These are phyloP conservation scores for Leptinotarsa haldemani DNA, from an alignment of 2,888 invertebrate species.

Conservation along the genomic window DNA sequence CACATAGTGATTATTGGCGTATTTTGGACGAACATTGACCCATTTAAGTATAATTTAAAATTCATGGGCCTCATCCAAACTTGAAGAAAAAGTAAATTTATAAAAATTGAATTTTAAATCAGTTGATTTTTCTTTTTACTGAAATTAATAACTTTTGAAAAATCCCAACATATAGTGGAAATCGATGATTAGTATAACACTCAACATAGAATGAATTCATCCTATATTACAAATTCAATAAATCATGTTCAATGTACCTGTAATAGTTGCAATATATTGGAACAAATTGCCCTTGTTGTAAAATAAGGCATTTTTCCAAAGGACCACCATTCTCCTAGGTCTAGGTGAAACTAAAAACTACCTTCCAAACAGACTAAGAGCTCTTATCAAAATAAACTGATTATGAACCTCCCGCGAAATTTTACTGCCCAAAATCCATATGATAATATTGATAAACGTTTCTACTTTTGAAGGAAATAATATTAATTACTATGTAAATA, in stretches of 20 bases:
- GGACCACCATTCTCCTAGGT: background rate
- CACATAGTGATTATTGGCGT: no score
- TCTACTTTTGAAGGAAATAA: background rate
- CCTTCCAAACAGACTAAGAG: background rate
- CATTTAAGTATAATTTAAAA: no score
- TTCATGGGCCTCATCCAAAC: no score
- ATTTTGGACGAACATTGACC: no score
- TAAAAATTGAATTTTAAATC: no score
- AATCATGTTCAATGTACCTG: constrained; percentile 52
- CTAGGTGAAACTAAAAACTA: background rate
- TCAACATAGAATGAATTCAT: no score
- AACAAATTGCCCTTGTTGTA: constrained; percentile 52
- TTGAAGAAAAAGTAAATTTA: no score
- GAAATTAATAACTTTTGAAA: no score
- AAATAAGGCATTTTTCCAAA: constrained; percentile 26
- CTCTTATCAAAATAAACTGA: background rate
- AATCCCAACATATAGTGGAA: no score
- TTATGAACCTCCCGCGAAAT: background rate
- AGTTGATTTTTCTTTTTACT: no score
- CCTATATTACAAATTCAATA: background rate
- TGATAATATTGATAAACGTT: background rate
- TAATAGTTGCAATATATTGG: constrained; percentile 59
- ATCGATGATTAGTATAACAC: no score
- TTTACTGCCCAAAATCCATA: background rate
- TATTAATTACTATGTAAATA: background rate